Evolutionary conservation across 1,140 invertebrate genomes (phyloP), one percentile per base, ranked within the genome.

Genomic region (Cotesia vestalis): DNA sequence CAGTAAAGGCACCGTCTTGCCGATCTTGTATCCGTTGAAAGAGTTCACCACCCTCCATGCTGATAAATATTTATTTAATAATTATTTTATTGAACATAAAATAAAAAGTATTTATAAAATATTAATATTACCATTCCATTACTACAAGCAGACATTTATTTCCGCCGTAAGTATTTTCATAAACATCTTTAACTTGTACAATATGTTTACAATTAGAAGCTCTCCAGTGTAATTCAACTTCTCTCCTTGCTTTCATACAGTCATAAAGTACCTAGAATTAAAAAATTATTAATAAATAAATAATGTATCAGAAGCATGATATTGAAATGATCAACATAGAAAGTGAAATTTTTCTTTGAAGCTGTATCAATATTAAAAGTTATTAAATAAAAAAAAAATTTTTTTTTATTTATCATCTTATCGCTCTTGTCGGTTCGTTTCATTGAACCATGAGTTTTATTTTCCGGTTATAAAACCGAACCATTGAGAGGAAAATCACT

Each of bases 1-100:
- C 97, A 14, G 96, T 98, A 84, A 99, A 98, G 52, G 96, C 94
- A 57, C 94, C 93, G 78, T 98, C 95, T 72, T 94, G 92, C 80
- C 95, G 91, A 68, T 98, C 95, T 88, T 99, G 96, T 85, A 99
- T 99, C 82, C 96, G 91, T 82, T 96, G 95, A 86, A 99, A 98
- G 38, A 99, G 87, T 84, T 99, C 97, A 3, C 97, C 97, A 55
- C 97, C 97, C 84, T 97, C 95, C 96, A 99, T 98, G 83, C 94
- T 95, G 76, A 59, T 27, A 59, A 59, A 20, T 11, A 34, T 59
- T 59, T 20, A 59, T 27, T 55, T 6, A 4, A 27, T 59, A 59
- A 59, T 20, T 9, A 27, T 20, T 27, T 8, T 9, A 59, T 27
- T 9, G 27, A 60, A 38, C 4, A 38, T 34, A 61, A 40, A 59